Percentiles rank a stretch among this genome's conserved stretches.
phyloP scores from a whole-genome alignment of 1,140 invertebrate genomes.

The Patella vulgata region DNA sequence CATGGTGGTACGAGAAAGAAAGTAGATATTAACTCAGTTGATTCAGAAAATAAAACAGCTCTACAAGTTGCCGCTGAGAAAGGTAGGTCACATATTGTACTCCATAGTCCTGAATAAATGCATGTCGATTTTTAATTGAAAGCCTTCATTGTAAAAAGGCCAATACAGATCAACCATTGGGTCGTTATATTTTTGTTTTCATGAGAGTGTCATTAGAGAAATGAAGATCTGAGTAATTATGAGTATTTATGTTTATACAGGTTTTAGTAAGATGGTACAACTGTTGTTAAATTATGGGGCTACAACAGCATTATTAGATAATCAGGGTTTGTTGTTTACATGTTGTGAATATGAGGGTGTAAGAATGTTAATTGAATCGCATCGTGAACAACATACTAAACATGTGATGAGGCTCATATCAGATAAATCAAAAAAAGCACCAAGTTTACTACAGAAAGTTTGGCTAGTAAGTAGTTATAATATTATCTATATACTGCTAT shows the following conservation, averaged over 20 bases:
- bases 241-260: conserved; percentile 30
- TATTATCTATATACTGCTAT: not conserved
- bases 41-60: conserved; percentile 51
- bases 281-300: conserved; percentile 48
- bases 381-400: conserved; percentile 45
- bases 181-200: no score
- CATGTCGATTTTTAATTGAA: no score
- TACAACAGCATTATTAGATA: conserved; percentile 50
- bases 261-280: conserved; percentile 48
- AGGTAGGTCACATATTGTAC: conserved; percentile 33
- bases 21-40: conserved; percentile 55
- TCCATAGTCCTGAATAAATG: no score
- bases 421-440: conserved; percentile 43
- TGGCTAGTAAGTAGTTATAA: conserved; percentile 46
- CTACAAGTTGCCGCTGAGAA: conserved; percentile 59
- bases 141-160: no score
- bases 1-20: conserved; percentile 2
- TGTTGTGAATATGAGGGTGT: conserved; percentile 52
- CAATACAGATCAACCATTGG: no score
- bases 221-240: no score
- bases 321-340: conserved; percentile 40
- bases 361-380: conserved; percentile 44
- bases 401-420: conserved; percentile 45
- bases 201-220: no score
- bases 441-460: conserved; percentile 31